A percentile compares a stretch with the other conserved stretches of the same genome.
Evolutionary conservation across 2,797 vertebrate genomes (phyloP).

Genomic region (Anolis apletophallus): DNA sequence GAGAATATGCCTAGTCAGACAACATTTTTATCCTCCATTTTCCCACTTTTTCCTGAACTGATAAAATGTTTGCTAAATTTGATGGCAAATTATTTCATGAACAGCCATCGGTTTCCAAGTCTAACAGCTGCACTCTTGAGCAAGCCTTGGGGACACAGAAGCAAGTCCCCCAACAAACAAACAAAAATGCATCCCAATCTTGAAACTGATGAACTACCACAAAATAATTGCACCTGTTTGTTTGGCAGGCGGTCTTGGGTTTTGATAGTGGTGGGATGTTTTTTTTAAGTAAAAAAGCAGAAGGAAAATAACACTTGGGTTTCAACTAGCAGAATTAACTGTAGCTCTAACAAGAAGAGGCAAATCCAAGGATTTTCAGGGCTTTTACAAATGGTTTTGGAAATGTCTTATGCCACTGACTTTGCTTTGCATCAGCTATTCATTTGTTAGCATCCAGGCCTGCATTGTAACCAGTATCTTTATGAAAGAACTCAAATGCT

Average conservation of each 20-base stretch:
- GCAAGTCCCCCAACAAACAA: neutral
- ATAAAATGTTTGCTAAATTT: neutral
- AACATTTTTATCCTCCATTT: neutral
- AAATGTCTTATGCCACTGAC: constrained; percentile 34
- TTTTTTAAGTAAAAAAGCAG: neutral
- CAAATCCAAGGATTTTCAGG: constrained; percentile 33
- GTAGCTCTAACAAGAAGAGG: constrained; percentile 34
- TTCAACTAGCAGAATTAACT: constrained; percentile 63
- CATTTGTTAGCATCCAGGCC: constrained; percentile 15
- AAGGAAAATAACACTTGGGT: constrained; percentile 17
- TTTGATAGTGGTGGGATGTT: neutral
- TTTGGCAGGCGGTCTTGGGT: neutral
- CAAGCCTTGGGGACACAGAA: neutral
- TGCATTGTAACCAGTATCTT: neutral
- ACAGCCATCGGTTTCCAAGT: neutral
- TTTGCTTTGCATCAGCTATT: constrained; percentile 14
- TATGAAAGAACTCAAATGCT: constrained; percentile 33
- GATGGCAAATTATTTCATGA: constrained; percentile 19
- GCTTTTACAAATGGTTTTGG: constrained; percentile 49
- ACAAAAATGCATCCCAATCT: neutral
- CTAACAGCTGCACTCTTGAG: constrained; percentile 19
- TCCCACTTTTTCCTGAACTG: neutral
- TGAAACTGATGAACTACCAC: neutral
- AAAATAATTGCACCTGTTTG: constrained; percentile 22
- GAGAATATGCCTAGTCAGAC: neutral